phyloP scores from a whole-genome alignment of 2,797 vertebrate species.

The Yasuhikotakia modesta region DNA sequence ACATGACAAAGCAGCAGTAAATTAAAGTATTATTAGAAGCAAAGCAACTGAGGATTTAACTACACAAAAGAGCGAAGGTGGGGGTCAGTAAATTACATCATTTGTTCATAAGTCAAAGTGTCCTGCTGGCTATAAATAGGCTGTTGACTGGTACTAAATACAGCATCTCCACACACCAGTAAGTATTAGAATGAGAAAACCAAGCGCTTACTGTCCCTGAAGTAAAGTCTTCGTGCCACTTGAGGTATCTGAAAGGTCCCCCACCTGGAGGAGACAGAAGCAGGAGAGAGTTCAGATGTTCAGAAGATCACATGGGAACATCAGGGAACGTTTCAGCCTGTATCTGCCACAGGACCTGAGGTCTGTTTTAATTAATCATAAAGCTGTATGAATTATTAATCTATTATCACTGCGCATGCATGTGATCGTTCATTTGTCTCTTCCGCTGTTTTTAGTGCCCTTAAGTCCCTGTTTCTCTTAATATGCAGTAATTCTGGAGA shows the following conservation, averaged over 20 bases:
- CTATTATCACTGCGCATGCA: constrained; percentile 76
- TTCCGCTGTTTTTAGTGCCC: constrained; percentile 63
- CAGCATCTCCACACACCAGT: constrained; percentile 17
- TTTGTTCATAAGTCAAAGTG: constrained; percentile 39
- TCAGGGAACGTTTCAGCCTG: constrained; percentile 72
- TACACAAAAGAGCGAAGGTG: constrained; percentile 37
- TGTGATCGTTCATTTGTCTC: constrained; percentile 67
- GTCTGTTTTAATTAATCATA: constrained; percentile 84
- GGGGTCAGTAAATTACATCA: constrained; percentile 42
- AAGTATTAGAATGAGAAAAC: constrained; percentile 21
- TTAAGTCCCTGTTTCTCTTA: constrained; percentile 69
- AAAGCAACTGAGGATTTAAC: constrained; percentile 9
- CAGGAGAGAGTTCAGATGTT: constrained; percentile 59
- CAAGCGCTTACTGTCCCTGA: constrained; percentile 48
- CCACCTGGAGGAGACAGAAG: constrained; percentile 55
- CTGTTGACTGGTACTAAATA: constrained; percentile 27
- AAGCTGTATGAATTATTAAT: constrained; percentile 81
- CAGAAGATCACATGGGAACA: constrained; percentile 73
- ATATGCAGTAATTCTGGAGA: constrained; percentile 65
- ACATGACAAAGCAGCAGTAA: constrained; percentile 17
- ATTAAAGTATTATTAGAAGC: constrained; percentile 29
- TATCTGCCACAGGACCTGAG: constrained; percentile 78
- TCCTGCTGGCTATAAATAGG: constrained; percentile 42
- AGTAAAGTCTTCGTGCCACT: constrained; percentile 46
- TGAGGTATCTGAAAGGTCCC: constrained; percentile 48